These are phyloP conservation scores for Sphyrna mokarran DNA, from an alignment of 2,113 vertebrate genomes.

Conservation along the genomic window DNA sequence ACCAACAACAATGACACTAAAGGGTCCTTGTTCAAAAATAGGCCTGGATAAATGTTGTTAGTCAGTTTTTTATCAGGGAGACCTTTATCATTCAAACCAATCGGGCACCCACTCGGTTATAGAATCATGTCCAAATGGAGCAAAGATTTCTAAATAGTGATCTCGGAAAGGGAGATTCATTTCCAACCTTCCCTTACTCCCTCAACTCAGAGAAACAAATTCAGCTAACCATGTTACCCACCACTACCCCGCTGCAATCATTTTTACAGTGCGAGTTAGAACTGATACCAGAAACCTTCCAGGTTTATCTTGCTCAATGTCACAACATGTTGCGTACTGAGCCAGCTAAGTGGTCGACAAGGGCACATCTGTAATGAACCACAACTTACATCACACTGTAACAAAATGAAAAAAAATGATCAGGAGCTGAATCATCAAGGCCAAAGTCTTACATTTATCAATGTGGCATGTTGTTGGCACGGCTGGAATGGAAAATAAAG, in stretches of 20 bases:
- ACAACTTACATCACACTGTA: not conserved
- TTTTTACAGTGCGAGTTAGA: not conserved
- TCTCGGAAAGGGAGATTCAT: not conserved
- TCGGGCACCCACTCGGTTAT: not conserved
- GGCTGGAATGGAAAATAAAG: not conserved
- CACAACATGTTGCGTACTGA: not conserved
- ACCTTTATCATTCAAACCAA: not conserved
- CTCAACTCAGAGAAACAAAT: not conserved
- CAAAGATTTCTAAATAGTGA: not conserved
- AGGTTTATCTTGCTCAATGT: not conserved
- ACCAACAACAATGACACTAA: not conserved
- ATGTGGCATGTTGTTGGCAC: not conserved
- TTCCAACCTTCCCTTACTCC: not conserved
- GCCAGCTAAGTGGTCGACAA: not conserved
- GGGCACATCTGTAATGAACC: not conserved
- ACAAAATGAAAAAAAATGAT: not conserved
- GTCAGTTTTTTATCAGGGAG: not conserved
- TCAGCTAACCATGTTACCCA: not conserved
- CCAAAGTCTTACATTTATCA: not conserved
- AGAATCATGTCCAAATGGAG: not conserved
- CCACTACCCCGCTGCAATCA: not conserved
- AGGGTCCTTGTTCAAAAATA: not conserved
- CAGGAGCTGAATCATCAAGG: not conserved
- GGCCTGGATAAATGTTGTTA: not conserved
- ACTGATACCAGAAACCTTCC: not conserved